Conservation (phyloP, 1,140 invertebrate species). For the Neelides sp. region DNA sequence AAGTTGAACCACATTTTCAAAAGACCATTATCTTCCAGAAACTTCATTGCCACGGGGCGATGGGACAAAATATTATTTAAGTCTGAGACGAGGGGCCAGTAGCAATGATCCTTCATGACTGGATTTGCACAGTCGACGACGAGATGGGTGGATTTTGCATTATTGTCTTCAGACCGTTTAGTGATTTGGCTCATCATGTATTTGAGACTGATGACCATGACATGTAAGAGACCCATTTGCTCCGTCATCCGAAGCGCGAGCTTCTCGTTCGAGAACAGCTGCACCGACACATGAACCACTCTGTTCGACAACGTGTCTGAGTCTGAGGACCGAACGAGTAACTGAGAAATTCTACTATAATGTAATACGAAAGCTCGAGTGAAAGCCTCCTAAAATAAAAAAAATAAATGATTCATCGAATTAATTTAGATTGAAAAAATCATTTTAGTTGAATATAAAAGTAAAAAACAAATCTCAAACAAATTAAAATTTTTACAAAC, state of each 20-base stretch:
- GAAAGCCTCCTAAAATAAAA: conserved; percentile 59
- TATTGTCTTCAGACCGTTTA: conserved; percentile 54
- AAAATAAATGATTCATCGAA: conserved; percentile 17
- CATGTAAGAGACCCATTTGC: conserved; percentile 73
- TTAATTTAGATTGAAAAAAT: neutral
- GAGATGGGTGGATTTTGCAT: conserved; percentile 64
- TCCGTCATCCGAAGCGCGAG: conserved; percentile 80
- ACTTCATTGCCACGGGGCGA: conserved; percentile 72
- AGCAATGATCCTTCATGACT: conserved; percentile 95
- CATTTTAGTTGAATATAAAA: conserved; percentile 4
- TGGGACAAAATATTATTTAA: conserved; percentile 94
- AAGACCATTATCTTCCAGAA: conserved; percentile 71
- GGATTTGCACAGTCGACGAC: conserved; percentile 84
- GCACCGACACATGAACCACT: conserved; percentile 93
- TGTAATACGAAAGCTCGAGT: conserved; percentile 89
- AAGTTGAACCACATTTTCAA: conserved; percentile 91
- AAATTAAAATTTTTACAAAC: neutral
- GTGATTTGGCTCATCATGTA: conserved; percentile 87
- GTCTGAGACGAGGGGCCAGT: conserved; percentile 89
- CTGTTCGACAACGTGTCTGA: conserved; percentile 83
- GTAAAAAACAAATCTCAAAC: neutral
- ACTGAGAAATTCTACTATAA: conserved; percentile 83
- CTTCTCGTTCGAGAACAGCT: conserved; percentile 85
- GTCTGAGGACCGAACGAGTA: conserved; percentile 71
- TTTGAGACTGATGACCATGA: conserved; percentile 84